Base-by-base conservation (phyloP, 1,140 invertebrate species). In the Subanguina moxae region DNA sequence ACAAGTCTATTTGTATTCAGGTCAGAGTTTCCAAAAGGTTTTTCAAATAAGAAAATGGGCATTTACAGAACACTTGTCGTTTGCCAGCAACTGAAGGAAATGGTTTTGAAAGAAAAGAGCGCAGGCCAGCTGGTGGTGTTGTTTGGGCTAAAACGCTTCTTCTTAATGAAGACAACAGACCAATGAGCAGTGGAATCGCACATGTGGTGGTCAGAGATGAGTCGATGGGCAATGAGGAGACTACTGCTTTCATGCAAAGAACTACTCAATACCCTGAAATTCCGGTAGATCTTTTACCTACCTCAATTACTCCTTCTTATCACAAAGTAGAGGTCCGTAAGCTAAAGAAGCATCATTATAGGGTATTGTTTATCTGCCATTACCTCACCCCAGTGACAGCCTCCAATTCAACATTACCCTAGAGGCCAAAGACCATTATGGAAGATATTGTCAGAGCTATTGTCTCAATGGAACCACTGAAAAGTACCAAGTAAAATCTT, bases 71-170 rank as follows among this genome's bases (percentile, higher is more conserved):
- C 62, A 38, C 64, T 38, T 76, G 74, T 45, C 74, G 76, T 8
- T 43, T 78, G 48, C 76, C 76, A 38, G 76, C 76, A 27, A 76
- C 74, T 32, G 76, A 72, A 57, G 68, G 76, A 23, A 78, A 76
- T 32, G 70, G 68, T 48, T 65, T 71, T 27, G 38, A 69, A 46
- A 63, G 76, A 32, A 57, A 57, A 28, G 74, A 78, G 65, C 48
- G 61, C 13, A 38, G 32, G 1, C 70, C n/a, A 32, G 30, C 59
- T 7, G 58, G 28, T 19, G 57, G 70, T 13, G 65, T 78, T 57
- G 81, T 81, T 42, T 81, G 81, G 79, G 72, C 81, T 0, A 81
- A 81, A 61, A 81, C 78, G 32, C 62, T 82, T 15, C 56, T 81
- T 27, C 46, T 81, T 8, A 65, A 67, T 45, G 71, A 82, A 19